phyloP scores from a whole-genome alignment of 2,888 invertebrate genomes.

The Epistrophella euchroma region DNA sequence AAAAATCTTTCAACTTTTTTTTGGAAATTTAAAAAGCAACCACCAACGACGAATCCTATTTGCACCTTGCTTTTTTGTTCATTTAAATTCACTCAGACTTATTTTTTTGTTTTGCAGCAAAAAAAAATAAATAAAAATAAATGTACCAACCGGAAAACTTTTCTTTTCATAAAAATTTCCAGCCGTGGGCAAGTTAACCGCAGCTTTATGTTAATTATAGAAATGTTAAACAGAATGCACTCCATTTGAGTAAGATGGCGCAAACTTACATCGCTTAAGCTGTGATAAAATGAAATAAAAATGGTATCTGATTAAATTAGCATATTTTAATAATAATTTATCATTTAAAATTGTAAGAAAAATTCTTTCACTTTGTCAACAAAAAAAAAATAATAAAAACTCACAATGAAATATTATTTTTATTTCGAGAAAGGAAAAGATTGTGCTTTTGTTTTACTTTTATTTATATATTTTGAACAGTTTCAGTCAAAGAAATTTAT shows the following conservation, averaged over 20 bases:
- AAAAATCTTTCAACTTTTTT: neutral
- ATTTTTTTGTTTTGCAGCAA: neutral
- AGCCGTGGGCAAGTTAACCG: conserved; percentile 18
- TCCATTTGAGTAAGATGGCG: conserved; percentile 15
- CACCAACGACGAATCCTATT: neutral
- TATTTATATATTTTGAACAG: neutral
- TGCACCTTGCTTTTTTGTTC: conserved; percentile 1
- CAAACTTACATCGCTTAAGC: conserved; percentile 18
- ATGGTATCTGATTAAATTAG: conserved; percentile 24
- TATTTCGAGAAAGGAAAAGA: neutral
- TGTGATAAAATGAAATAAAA: neutral
- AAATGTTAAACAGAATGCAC: conserved; percentile 26
- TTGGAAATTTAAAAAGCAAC: neutral
- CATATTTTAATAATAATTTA: conserved; percentile 16
- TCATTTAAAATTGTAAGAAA: conserved; percentile 5
- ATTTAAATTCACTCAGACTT: conserved; percentile 14
- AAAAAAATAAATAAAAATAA: conserved; percentile 7
- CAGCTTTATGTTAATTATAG: conserved; percentile 37
- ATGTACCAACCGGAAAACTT: conserved; percentile 17
- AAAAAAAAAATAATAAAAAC: neutral
- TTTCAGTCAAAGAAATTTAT: neutral
- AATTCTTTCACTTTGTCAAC: neutral
- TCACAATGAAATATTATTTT: neutral
- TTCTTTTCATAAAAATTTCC: conserved; percentile 23
- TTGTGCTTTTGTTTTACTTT: neutral